These are phyloP conservation scores for Gymnogyps californianus DNA, from an alignment of 2,113 vertebrate species.

Conservation along the genomic window DNA sequence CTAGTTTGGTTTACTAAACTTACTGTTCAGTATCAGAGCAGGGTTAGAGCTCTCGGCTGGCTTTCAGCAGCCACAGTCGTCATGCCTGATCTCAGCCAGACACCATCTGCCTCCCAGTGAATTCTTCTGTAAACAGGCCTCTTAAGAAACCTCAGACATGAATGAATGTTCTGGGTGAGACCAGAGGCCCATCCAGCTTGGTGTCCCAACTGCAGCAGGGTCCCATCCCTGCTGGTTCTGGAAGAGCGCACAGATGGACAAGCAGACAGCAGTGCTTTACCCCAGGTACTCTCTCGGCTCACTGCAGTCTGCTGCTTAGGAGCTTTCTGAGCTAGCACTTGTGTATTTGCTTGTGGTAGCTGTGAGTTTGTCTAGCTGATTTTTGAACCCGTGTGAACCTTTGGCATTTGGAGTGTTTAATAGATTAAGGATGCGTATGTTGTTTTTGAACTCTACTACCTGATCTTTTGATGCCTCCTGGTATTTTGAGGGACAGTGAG, in stretches of 20 bases:
- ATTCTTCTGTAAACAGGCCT: neutral
- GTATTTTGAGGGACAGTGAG: neutral
- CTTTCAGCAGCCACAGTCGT: neutral
- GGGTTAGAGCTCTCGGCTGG: neutral
- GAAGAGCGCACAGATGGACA: neutral
- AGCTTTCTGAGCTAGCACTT: neutral
- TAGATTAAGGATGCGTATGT: neutral
- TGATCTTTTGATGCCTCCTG: neutral
- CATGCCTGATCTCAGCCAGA: neutral
- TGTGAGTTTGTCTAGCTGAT: neutral
- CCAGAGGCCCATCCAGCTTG: neutral
- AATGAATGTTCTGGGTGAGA: neutral
- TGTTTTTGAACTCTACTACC: neutral
- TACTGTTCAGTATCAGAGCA: neutral
- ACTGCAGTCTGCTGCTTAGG: neutral
- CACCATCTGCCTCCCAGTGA: neutral
- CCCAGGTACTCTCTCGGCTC: too few species aligned
- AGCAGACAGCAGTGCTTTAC: neutral
- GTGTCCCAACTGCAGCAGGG: neutral
- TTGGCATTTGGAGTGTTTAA: neutral
- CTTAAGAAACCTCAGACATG: neutral
- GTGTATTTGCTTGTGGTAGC: neutral
- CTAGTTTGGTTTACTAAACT: neutral
- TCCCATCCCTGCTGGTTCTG: neutral
- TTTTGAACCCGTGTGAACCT: neutral